Evolutionary conservation across 2,888 invertebrate species (phyloP), one percentile per base, ranked within the genome.

Genomic region (Ecdyonurus torrentis): DNA sequence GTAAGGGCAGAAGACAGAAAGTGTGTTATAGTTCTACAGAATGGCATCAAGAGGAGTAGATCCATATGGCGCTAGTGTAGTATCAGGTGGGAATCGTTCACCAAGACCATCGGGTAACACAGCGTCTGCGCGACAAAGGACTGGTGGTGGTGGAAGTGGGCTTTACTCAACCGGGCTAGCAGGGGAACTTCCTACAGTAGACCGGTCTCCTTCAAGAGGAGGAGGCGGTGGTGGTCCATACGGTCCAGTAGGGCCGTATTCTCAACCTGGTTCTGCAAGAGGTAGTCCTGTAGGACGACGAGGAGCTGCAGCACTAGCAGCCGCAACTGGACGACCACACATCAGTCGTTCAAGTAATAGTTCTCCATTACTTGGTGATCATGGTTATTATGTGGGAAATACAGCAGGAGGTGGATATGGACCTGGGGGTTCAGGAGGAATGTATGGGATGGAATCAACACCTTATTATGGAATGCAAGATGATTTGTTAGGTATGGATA

Each of bases 171-270:
- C 79, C 86, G 85, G 76, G 80, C 81, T 73, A 77, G 81, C 72
- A 63, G 78, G 77, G 64, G 83, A 83, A 74, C 79, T 91, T 79
- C 90, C 91, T 74, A 90, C 89, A 75, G 90, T 90, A 76, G 91
- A 91, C 83, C 86, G 90, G 75, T 89, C 89, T 77, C 91, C 91
- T 75, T 88, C 89, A 72, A 7, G 55, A 22, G 55, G 19, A 5
- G 55, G 19, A n/a, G 55, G 19, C 55, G 55, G 19, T 22, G 50
- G 10, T 18, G 55, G 19, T 55, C n/a, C 55, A 7, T 55, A n/a
- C 55, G 22, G 19, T n/a, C 55, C 22, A 7, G n/a, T 7, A 5
- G 83, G 90, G 74, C 83, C 82, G 75, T 89, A 89, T 79, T 81
- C 81, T 58, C 60, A 60, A n/a, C 61, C 63, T 19, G 55, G 61